Conservation (phyloP, 2,113 vertebrate species). For the Dryoscopus gambensis region DNA sequence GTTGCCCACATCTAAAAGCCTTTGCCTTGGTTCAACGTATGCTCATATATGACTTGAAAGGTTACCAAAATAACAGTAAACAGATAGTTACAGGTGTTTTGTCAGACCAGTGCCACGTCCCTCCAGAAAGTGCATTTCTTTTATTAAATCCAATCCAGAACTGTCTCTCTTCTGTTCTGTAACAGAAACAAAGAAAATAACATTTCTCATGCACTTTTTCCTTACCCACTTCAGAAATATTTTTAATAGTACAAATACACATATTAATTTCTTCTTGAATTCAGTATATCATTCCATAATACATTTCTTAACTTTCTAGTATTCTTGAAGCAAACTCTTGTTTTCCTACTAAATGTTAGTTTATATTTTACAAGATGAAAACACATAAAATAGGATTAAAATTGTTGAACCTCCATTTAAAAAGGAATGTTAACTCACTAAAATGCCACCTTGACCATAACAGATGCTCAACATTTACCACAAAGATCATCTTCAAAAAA, state of each 20-base stretch:
- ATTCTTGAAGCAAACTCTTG: background rate
- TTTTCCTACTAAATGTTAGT: background rate
- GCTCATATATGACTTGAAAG: background rate
- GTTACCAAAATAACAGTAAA: background rate
- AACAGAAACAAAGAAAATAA: background rate
- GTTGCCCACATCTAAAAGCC: background rate
- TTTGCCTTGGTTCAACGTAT: background rate
- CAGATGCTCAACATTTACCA: background rate
- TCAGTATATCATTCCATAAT: background rate
- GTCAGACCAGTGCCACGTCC: slow-evolving; percentile 92
- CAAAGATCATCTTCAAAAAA: background rate
- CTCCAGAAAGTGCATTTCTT: slow-evolving; percentile 78
- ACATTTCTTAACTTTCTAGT: background rate
- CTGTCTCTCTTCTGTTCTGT: slow-evolving; percentile 81
- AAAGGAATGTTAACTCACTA: background rate
- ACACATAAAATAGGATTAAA: background rate
- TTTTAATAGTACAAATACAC: background rate
- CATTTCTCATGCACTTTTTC: background rate
- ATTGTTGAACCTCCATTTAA: background rate
- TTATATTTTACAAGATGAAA: background rate
- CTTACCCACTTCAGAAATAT: background rate
- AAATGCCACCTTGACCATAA: background rate
- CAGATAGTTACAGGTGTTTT: slow-evolving; percentile 80
- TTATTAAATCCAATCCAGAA: slow-evolving; percentile 97
- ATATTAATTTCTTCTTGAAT: background rate